These are phyloP conservation scores for Pavo muticus DNA, from an alignment of 2,113 vertebrate genomes.

Conservation along the genomic window DNA sequence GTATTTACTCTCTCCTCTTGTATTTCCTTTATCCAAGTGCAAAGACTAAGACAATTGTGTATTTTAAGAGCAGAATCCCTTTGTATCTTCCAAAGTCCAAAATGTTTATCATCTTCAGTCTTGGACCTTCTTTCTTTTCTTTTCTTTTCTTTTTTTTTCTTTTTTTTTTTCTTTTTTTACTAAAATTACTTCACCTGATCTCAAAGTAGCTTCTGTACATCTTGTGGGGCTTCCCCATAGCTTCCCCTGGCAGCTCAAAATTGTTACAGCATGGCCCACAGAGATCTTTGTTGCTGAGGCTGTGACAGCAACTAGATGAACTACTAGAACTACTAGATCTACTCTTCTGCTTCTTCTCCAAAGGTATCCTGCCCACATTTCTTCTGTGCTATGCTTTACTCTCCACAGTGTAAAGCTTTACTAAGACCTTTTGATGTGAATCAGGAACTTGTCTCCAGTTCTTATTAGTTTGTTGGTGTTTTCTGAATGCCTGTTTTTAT, in stretches of 20 bases:
- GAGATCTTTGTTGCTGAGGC: background rate
- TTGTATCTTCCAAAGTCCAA: background rate
- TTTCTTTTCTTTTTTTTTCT: background rate
- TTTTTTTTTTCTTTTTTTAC: background rate
- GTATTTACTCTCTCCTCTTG: background rate
- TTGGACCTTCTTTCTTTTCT: background rate
- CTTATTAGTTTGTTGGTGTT: background rate
- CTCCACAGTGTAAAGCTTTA: background rate
- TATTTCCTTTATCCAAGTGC: background rate
- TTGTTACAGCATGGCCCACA: background rate
- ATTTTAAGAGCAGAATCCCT: background rate
- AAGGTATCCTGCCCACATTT: fast-evolving
- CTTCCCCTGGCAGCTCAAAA: background rate
- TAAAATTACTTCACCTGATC: background rate
- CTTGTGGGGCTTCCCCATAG: background rate
- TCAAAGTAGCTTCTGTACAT: background rate
- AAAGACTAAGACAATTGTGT: background rate
- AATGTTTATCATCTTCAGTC: background rate
- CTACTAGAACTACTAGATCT: background rate
- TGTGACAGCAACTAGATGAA: background rate
- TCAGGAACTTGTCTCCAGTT: background rate
- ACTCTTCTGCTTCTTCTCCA: background rate
- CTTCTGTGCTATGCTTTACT: background rate
- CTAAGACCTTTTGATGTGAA: background rate
- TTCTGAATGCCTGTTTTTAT: background rate